Percentiles rank a stretch among this genome's conserved stretches.
Conservation (phyloP, 1,140 invertebrate genomes). For the Leptinotarsa texana region DNA sequence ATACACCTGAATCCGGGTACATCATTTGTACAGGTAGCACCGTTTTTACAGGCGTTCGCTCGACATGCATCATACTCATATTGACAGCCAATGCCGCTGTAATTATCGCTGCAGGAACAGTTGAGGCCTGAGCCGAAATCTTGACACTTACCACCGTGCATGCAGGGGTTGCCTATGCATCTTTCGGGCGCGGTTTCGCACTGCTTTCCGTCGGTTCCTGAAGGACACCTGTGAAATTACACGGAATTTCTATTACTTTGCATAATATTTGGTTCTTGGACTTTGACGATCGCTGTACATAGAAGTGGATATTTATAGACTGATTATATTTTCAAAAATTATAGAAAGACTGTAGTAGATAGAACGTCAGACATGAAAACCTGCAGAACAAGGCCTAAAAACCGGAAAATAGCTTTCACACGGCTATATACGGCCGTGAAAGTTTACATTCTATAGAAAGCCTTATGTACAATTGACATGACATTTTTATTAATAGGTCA, state of each 20-base stretch:
- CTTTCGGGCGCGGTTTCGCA: slow-evolving; percentile 94
- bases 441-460: too few species aligned
- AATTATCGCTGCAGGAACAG: slow-evolving; percentile 87
- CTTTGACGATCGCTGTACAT: too few species aligned
- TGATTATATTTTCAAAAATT: too few species aligned
- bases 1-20: slow-evolving; percentile 83
- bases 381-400: too few species aligned
- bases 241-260: too few species aligned
- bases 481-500: not conserved
- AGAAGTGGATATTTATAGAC: too few species aligned
- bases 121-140: slow-evolving; percentile 94
- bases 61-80: slow-evolving; percentile 92
- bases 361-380: too few species aligned
- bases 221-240: slow-evolving; percentile 70
- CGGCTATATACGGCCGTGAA: too few species aligned
- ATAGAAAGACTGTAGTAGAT: too few species aligned
- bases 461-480: too few species aligned
- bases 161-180: slow-evolving; percentile 94
- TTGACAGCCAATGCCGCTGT: slow-evolving; percentile 84
- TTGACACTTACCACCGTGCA: slow-evolving; percentile 91
- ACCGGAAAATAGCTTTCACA: too few species aligned
- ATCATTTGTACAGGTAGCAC: slow-evolving; percentile 86
- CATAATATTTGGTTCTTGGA: too few species aligned
- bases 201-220: slow-evolving; percentile 90
- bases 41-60: slow-evolving; percentile 86